Evolutionary conservation across 1,140 invertebrate genomes (phyloP).

Genomic region (Ylistrum balloti): DNA sequence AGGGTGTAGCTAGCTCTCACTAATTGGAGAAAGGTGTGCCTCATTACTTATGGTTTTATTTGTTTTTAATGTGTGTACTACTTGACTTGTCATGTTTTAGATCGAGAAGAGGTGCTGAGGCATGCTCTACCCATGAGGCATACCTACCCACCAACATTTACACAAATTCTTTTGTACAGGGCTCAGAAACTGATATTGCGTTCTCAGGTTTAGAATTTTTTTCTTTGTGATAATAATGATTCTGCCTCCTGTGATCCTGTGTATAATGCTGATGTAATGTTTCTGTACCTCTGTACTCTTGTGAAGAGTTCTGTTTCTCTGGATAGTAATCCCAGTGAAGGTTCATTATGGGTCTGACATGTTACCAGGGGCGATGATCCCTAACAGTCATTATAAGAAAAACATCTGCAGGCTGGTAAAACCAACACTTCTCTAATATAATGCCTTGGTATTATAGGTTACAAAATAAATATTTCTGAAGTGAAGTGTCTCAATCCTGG

Average conservation of each 20-base stretch:
- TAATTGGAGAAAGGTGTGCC: constrained; percentile 14
- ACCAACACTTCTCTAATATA: background rate
- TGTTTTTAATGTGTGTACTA: constrained; percentile 39
- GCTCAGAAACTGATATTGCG: background rate
- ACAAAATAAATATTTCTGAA: background rate
- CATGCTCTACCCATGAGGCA: too few species aligned
- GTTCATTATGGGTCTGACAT: background rate
- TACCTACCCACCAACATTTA: background rate
- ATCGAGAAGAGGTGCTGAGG: background rate
- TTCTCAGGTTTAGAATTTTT: background rate
- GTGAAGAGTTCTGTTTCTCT: background rate
- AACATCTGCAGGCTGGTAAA: background rate
- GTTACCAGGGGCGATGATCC: background rate
- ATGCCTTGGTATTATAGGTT: background rate
- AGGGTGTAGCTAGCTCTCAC: background rate
- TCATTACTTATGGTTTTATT: constrained; percentile 13
- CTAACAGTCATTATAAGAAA: background rate
- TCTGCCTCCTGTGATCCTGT: background rate
- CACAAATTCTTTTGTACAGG: background rate
- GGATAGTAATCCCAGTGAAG: background rate
- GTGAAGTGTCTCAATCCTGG: background rate
- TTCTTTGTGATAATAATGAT: background rate
- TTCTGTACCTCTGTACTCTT: background rate
- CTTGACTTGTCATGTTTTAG: background rate
- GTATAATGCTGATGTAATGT: constrained; percentile 27